Evolutionary conservation across 2,797 vertebrate species (phyloP), one percentile per base, ranked within the genome.

Genomic region (Monodelphis domestica): DNA sequence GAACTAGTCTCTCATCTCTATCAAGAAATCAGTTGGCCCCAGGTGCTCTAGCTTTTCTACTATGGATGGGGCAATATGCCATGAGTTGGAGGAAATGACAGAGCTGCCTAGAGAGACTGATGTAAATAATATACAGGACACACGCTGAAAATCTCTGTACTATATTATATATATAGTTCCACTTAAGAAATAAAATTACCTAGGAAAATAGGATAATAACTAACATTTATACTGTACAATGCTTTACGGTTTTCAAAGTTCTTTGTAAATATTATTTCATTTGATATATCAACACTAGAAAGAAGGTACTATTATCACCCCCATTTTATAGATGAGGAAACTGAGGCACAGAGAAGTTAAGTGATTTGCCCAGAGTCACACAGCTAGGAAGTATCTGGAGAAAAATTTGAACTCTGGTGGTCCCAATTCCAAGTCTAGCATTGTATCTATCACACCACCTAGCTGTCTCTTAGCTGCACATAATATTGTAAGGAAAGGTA

Each of bases 141-240:
- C 78, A 56, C 87, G 87, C 53, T 9, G 11, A 53, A 53, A 88
- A 53, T 30, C 53, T 89, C 63, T 70, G 0, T 50, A 50, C 91
- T 95, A 88, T 38, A 91, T 89, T 52, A 12, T 89, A 95, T 92
- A 91, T n/a, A n/a, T n/a, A 54, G 89, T 15, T 92, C 91, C 96
- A 94, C 45, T 94, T 90, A 90, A 70, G 29, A 52, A 96, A 90
- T 78, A 54, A 94, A 89, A 88, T 63, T 70, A 54, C 29, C 88
- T 26, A 26, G 90, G 88, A 89, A 84, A 78, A 45, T 38, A 24
- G n/a, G n/a, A n/a, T n/a, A 78, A 38, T 24, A 78, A 17, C 17
- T 78, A 38, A 24, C n/a, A 38, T 78, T 45, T 38, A 78, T 45
- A n/a, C n/a, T n/a, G n/a, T n/a, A 38, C 63, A n/a, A n/a, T 45